A percentile compares a stretch with the other conserved stretches of the same genome.
These are phyloP conservation scores for Gibbula magus DNA, from an alignment of 2,888 invertebrate species.

Conservation along the genomic window DNA sequence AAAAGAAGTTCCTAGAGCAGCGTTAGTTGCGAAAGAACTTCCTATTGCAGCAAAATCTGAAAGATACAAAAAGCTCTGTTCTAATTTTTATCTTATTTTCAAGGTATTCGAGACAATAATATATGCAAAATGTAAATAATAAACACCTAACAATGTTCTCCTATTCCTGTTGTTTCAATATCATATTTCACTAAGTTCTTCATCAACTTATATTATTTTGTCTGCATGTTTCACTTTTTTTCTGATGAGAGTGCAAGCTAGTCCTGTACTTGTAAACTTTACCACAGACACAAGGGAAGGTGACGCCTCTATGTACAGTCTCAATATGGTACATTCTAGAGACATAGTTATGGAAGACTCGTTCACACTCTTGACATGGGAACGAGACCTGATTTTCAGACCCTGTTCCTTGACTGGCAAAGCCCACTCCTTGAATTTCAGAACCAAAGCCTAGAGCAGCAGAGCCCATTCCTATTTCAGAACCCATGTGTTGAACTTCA, in stretches of 20 bases:
- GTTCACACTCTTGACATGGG: not conserved
- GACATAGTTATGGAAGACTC: not conserved
- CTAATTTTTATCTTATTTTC: not conserved
- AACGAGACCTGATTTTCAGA: not conserved
- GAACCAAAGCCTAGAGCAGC: not conserved
- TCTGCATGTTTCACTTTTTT: too few relatives aligned
- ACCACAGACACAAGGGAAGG: not conserved
- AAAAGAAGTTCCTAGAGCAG: not conserved
- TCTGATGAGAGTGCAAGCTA: not conserved
- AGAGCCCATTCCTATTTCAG: not conserved
- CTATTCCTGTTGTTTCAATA: not conserved
- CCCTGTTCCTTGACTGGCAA: too few relatives aligned
- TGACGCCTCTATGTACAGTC: not conserved
- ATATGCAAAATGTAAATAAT: not conserved
- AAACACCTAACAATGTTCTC: not conserved
- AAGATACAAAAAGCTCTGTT: not conserved
- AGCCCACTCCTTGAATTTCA: not conserved
- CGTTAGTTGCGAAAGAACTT: not conserved
- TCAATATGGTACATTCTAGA: not conserved
- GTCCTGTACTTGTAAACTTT: not conserved
- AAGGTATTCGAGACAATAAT: not conserved
- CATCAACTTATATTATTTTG: too few relatives aligned
- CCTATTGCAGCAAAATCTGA: not conserved
- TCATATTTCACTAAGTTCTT: not conserved
- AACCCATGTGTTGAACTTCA: not conserved